These are phyloP conservation scores for Leptestheria dahalacensis DNA, from an alignment of 1,140 invertebrate species.

Conservation along the genomic window DNA sequence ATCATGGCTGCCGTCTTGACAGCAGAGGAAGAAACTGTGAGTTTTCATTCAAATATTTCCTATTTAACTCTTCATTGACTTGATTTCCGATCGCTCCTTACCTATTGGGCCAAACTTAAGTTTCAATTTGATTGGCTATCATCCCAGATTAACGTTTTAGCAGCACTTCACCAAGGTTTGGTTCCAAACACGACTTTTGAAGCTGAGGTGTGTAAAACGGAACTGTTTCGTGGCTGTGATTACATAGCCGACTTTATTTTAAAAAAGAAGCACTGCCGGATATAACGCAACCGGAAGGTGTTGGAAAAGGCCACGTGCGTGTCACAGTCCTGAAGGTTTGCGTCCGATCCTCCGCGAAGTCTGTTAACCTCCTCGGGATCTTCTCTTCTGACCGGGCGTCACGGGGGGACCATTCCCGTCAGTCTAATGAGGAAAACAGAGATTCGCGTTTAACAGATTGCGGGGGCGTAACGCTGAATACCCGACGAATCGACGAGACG, in stretches of 20 bases:
- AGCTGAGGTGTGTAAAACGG: not conserved
- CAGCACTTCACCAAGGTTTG: not conserved
- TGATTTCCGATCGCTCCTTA: too few species aligned
- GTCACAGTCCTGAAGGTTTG: not conserved
- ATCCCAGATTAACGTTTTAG: not conserved
- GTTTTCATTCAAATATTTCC: too few species aligned
- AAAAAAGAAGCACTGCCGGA: not conserved
- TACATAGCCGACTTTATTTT: not conserved
- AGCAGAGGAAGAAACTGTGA: slow-evolving; percentile 51
- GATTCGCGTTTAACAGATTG: too few species aligned
- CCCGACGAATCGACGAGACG: not conserved
- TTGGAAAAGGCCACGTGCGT: not conserved
- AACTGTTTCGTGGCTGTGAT: not conserved
- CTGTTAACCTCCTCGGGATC: not conserved
- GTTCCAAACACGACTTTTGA: not conserved
- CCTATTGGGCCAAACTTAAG: too few species aligned
- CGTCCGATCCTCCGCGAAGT: not conserved
- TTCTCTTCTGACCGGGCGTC: too few species aligned
- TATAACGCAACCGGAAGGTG: not conserved
- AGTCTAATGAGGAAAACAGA: too few species aligned
- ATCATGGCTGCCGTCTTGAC: slow-evolving; percentile 49
- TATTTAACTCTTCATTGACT: too few species aligned
- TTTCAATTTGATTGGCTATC: slow-evolving; percentile 13
- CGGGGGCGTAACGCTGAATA: not conserved
- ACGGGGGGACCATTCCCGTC: too few species aligned